phyloP scores from a whole-genome alignment of 2,113 vertebrate species.

The Romanogobio albipinnatus region DNA sequence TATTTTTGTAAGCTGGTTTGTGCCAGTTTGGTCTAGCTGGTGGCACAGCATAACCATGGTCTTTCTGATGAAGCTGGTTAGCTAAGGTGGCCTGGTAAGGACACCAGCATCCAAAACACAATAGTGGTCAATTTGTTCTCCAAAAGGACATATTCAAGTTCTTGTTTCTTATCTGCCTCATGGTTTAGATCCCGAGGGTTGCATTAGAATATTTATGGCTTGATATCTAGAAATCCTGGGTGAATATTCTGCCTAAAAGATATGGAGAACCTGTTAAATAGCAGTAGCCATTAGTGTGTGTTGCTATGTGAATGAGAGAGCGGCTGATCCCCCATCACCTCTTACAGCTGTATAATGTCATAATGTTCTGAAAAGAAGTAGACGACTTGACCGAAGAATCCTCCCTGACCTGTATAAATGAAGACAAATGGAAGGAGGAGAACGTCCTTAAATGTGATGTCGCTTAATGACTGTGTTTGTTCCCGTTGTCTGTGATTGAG shows the following conservation, averaged over 20 bases:
- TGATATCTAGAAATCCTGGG: neutral
- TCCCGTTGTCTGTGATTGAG: slow-evolving; percentile 52
- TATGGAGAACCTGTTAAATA: slow-evolving; percentile 1
- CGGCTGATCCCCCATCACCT: slow-evolving; percentile 3
- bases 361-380: slow-evolving; percentile 15
- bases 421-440: slow-evolving; percentile 45
- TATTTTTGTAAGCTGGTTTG: neutral
- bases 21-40: neutral
- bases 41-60: neutral
- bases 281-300: neutral
- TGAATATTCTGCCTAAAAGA: neutral
- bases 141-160: neutral
- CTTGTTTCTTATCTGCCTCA: neutral
- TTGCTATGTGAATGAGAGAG: neutral
- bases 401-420: slow-evolving; percentile 46
- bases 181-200: neutral
- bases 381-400: slow-evolving; percentile 10
- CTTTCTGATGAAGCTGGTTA: neutral
- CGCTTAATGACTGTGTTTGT: slow-evolving; percentile 52
- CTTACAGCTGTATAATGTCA: slow-evolving; percentile 15
- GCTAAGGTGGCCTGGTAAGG: neutral
- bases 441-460: slow-evolving; percentile 51
- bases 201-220: neutral
- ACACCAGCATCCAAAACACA: neutral
- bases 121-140: neutral